Conservation (phyloP, 2,888 invertebrate species). For the Dascillus cervinus region DNA sequence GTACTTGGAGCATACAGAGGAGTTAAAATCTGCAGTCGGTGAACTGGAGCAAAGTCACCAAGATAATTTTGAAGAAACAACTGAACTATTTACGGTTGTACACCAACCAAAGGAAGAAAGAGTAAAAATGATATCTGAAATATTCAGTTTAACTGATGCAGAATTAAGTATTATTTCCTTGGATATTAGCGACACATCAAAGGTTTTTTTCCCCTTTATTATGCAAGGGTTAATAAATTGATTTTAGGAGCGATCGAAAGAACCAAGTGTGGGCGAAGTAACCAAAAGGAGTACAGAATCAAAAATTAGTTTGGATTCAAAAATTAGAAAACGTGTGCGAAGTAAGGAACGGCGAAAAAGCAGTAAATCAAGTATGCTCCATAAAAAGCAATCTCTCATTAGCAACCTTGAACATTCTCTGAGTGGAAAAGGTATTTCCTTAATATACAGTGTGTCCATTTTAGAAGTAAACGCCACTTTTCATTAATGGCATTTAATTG, state of each 20-base stretch:
- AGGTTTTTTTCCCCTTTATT: too few relatives aligned
- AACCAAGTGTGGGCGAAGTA: neutral
- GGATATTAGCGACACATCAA: too few relatives aligned
- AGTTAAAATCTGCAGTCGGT: conserved; percentile 8
- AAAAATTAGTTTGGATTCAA: neutral
- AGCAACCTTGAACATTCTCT: too few relatives aligned
- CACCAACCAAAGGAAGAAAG: conserved; percentile 6
- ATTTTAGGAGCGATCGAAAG: neutral
- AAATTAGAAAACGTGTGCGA: neutral
- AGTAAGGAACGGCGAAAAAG: conserved; percentile 4
- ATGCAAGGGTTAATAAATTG: neutral
- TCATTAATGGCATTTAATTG: too few relatives aligned
- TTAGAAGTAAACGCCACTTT: neutral
- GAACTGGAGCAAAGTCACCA: conserved; percentile 7
- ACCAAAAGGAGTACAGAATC: conserved; percentile 1
- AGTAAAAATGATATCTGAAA: conserved; percentile 9
- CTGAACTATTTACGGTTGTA: conserved; percentile 13
- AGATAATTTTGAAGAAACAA: conserved; percentile 9
- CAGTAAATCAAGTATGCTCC: conserved; percentile 1
- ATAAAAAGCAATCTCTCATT: too few relatives aligned
- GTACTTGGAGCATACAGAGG: conserved; percentile 11
- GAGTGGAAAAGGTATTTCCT: too few relatives aligned
- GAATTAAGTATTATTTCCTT: neutral
- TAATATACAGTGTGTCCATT: too few relatives aligned
- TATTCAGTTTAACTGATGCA: conserved; percentile 11